These are phyloP conservation scores for Drosophila neonasuta DNA, from an alignment of 2,888 invertebrate genomes.

Conservation along the genomic window DNA sequence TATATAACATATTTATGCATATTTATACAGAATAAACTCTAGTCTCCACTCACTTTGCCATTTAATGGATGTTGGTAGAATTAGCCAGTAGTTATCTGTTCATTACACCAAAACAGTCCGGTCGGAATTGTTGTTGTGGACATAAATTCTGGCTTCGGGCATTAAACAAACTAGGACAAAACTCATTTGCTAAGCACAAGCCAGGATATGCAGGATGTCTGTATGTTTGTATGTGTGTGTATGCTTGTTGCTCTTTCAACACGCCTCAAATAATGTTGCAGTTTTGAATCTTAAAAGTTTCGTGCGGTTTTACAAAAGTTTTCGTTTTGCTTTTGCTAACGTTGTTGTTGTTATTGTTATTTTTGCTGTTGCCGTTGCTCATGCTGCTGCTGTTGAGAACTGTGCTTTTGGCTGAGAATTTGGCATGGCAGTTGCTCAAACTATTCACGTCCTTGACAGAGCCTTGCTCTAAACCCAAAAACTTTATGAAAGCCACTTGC, in stretches of 20 bases:
- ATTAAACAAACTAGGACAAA: constrained; percentile 73
- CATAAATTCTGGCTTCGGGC: constrained; percentile 67
- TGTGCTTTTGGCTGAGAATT: constrained; percentile 50
- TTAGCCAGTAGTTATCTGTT: constrained; percentile 77
- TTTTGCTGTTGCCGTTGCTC: constrained; percentile 53
- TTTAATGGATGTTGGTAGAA: constrained; percentile 57
- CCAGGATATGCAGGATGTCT: constrained; percentile 60
- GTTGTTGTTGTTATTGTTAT: constrained; percentile 27
- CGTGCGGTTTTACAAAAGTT: constrained; percentile 59
- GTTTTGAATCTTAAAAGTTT: constrained; percentile 75
- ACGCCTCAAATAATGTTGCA: constrained; percentile 71
- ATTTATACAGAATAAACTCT: too few species aligned
- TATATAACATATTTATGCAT: too few species aligned
- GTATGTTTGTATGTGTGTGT: constrained; percentile 4
- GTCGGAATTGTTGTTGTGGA: constrained; percentile 34
- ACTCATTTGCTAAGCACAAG: constrained; percentile 71
- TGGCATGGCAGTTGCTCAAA: constrained; percentile 21
- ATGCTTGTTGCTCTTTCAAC: constrained; percentile 55
- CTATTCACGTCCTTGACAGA: constrained; percentile 42
- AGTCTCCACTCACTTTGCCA: neutral
- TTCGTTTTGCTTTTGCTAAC: constrained; percentile 56
- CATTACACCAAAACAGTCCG: constrained; percentile 68
- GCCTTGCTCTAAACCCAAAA: constrained; percentile 29
- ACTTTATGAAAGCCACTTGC: constrained; percentile 51
- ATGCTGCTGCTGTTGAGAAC: constrained; percentile 55